phyloP scores from a whole-genome alignment of 35 echinoderm and acorn worm genomes.

The Ophioderma brevispina region DNA sequence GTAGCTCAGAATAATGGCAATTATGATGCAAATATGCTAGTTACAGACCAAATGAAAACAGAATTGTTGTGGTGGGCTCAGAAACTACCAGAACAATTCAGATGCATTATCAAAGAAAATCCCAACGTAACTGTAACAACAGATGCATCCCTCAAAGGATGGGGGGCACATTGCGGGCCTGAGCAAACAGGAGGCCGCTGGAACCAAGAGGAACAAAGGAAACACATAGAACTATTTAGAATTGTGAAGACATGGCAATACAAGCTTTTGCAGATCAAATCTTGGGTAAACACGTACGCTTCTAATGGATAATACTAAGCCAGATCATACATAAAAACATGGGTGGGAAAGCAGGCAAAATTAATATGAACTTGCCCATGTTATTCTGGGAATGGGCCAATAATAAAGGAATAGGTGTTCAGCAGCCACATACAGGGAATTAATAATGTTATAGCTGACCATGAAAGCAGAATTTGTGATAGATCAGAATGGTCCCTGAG shows the following conservation, averaged over 20 bases:
- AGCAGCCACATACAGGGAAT: background rate
- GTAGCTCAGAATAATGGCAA: background rate
- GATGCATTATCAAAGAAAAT: background rate
- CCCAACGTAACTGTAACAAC: conserved; percentile 17
- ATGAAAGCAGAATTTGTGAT: background rate
- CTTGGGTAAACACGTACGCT: background rate
- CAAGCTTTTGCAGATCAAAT: background rate
- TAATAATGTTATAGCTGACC: background rate
- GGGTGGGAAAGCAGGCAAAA: background rate
- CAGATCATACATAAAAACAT: background rate
- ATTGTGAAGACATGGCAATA: background rate
- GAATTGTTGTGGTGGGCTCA: background rate
- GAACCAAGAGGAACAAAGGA: background rate
- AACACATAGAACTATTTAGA: background rate
- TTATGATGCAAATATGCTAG: background rate
- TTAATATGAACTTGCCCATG: background rate
- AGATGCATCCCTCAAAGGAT: conserved; percentile 47
- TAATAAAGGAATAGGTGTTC: background rate
- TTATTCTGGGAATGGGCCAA: background rate
- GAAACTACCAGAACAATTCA: background rate
- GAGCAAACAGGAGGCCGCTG: background rate
- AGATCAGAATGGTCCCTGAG: background rate
- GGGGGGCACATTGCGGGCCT: conserved; percentile 17
- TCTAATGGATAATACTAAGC: background rate
- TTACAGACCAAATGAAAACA: background rate